Conservation (phyloP, 2,888 invertebrate genomes). For the Gasteruption jaculator region DNA sequence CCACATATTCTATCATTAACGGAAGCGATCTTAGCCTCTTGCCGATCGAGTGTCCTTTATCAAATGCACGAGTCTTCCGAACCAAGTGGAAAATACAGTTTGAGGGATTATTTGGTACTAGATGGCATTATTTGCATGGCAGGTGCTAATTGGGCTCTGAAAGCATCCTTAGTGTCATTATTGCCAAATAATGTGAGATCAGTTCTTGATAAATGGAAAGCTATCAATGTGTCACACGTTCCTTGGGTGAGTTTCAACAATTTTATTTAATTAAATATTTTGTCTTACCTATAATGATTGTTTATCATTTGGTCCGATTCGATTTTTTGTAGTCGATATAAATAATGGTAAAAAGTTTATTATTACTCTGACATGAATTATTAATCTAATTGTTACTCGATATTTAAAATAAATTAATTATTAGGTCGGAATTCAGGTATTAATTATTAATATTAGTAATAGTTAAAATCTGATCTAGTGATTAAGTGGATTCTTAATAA, state of each 20-base stretch:
- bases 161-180: slow-evolving; percentile 53
- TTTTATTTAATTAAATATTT: slow-evolving; percentile 1
- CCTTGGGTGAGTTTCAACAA: slow-evolving; percentile 57
- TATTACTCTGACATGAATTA: slow-evolving; percentile 15
- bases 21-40: slow-evolving; percentile 58
- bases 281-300: too few relatives aligned
- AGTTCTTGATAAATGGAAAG: slow-evolving; percentile 63
- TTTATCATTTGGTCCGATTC: too few relatives aligned
- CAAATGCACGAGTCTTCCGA: slow-evolving; percentile 50
- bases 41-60: slow-evolving; percentile 52
- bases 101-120: slow-evolving; percentile 53
- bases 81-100: slow-evolving; percentile 47
- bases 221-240: slow-evolving; percentile 56
- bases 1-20: slow-evolving; percentile 65
- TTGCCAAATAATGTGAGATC: slow-evolving; percentile 57
- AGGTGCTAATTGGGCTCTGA: slow-evolving; percentile 53
- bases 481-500: too few relatives aligned
- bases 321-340: too few relatives aligned
- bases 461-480: too few relatives aligned
- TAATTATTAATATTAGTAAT: too few relatives aligned
- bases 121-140: slow-evolving; percentile 45
- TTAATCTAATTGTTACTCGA: too few relatives aligned
- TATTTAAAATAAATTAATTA: too few relatives aligned
- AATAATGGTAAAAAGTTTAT: too few relatives aligned
- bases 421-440: too few relatives aligned